These are phyloP conservation scores for Cephalotes varians DNA, from an alignment of 2,888 invertebrate species.

Conservation along the genomic window DNA sequence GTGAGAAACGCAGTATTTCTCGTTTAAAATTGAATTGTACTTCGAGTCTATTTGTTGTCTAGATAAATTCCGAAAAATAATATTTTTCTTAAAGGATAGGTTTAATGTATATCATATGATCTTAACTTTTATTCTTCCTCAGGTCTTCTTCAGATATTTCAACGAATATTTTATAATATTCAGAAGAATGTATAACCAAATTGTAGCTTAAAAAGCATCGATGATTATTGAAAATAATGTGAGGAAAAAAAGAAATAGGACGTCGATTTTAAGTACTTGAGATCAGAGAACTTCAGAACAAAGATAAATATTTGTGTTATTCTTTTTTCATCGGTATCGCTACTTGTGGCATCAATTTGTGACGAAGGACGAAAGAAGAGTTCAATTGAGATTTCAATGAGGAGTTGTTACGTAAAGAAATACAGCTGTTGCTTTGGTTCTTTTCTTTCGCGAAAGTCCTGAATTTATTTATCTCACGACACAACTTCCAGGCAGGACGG, in stretches of 20 bases:
- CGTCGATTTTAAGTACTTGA: background rate
- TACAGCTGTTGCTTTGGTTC: constrained; percentile 34
- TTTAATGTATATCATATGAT: background rate
- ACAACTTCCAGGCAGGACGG: constrained; percentile 70
- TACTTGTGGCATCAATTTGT: background rate
- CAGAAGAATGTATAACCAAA: background rate
- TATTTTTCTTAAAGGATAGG: background rate
- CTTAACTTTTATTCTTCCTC: background rate
- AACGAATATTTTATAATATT: background rate
- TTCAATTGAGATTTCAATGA: constrained; percentile 28
- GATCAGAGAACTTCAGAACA: background rate
- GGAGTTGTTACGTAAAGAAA: constrained; percentile 47
- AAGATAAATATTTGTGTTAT: background rate
- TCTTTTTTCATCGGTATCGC: constrained; percentile 7
- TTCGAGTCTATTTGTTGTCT: background rate
- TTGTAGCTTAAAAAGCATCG: background rate
- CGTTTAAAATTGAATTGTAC: background rate
- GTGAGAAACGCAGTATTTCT: background rate
- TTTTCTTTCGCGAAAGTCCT: constrained; percentile 62
- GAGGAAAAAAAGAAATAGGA: background rate
- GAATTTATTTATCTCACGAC: constrained; percentile 73
- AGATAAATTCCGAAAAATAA: background rate
- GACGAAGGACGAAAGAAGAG: constrained; percentile 2
- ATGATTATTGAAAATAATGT: background rate
- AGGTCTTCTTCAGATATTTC: background rate